Percentiles rank a stretch among this genome's conserved stretches.
These are phyloP conservation scores for Elachura formosa DNA, from an alignment of 2,113 vertebrate species.

Conservation along the genomic window DNA sequence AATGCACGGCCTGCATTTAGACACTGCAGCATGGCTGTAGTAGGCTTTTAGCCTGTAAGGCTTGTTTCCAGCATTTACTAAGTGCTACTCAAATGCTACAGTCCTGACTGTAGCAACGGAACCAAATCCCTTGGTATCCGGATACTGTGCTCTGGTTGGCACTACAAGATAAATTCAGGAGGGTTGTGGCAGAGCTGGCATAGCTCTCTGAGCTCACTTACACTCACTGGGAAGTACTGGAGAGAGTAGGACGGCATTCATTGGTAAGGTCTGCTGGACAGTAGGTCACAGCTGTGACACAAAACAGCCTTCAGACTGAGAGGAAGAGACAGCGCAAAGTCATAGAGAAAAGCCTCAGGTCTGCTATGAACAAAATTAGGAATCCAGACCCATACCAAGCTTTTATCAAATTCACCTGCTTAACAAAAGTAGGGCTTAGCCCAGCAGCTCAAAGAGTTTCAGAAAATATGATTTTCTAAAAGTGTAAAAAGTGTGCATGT, in stretches of 20 bases:
- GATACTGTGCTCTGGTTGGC: not conserved
- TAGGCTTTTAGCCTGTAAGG: not conserved
- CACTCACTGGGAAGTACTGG: not conserved
- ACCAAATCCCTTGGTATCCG: not conserved
- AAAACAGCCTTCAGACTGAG: conserved; percentile 37
- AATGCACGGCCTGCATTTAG: not conserved
- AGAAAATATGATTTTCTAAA: conserved; percentile 9
- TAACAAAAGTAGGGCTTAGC: not conserved
- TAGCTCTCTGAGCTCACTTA: not conserved
- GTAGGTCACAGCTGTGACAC: not conserved
- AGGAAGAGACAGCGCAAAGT: not conserved
- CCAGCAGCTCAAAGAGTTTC: not conserved
- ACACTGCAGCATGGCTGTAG: not conserved
- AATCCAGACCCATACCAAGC: not conserved
- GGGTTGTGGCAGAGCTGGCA: not conserved
- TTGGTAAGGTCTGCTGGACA: not conserved
- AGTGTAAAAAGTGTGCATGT: not conserved
- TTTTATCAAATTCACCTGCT: conserved; percentile 12
- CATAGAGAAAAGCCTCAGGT: not conserved
- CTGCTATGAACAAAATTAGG: not conserved
- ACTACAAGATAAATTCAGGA: not conserved
- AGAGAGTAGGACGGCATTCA: not conserved
- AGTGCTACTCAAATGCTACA: conserved; percentile 7
- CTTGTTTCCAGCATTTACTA: not conserved
- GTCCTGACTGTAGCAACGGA: not conserved